phyloP scores from a whole-genome alignment of 2,888 invertebrate genomes.

The Maniola hyperantus region DNA sequence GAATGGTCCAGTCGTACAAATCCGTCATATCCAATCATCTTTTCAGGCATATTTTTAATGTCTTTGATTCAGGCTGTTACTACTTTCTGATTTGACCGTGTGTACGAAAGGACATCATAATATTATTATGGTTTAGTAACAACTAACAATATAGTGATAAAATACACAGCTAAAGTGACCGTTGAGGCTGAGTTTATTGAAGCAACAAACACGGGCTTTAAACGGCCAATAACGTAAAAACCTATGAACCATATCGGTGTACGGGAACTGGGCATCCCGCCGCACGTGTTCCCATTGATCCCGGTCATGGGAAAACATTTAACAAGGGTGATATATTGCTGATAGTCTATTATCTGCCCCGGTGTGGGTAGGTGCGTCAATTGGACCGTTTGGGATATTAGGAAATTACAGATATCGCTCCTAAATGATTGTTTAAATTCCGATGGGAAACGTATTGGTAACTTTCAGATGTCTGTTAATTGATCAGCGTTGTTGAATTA shows the following conservation, averaged over 20 bases:
- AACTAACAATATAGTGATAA: no score
- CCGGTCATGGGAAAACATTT: slow-evolving; percentile 72
- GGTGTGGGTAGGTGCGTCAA: slow-evolving; percentile 36
- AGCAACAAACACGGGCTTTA: background rate
- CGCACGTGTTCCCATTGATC: slow-evolving; percentile 44
- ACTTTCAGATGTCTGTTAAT: slow-evolving; percentile 14
- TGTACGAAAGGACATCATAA: no score
- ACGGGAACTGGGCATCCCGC: slow-evolving; percentile 28
- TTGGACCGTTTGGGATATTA: slow-evolving; percentile 48
- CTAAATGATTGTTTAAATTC: slow-evolving; percentile 7
- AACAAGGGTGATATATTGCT: slow-evolving; percentile 69
- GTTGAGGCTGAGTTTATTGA: background rate
- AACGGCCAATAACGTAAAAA: slow-evolving; percentile 35
- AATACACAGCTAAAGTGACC: background rate
- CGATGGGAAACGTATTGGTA: slow-evolving; percentile 2
- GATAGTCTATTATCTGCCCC: slow-evolving; percentile 73
- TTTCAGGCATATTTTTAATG: no score
- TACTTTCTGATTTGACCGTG: no score
- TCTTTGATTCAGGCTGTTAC: no score
- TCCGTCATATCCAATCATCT: no score
- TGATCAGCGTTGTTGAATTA: slow-evolving; percentile 13
- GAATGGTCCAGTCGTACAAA: no score
- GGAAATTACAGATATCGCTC: slow-evolving; percentile 55
- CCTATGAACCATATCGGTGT: slow-evolving; percentile 39
- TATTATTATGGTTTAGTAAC: background rate